phyloP scores from a whole-genome alignment of 2,888 invertebrate species.

The Meganola albula region DNA sequence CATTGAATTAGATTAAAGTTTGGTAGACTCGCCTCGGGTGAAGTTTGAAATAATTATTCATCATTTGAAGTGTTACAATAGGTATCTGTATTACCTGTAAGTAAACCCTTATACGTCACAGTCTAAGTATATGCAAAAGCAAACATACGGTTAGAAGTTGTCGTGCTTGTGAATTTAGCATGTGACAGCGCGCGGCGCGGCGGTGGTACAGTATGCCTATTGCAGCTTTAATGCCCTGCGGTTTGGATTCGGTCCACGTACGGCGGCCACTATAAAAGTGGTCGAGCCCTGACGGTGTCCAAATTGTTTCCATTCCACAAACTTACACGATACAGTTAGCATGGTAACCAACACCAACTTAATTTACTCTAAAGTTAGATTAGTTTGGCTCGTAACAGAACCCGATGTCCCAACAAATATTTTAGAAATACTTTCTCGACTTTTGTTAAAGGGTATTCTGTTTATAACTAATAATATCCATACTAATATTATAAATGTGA shows the following conservation, averaged over 20 bases:
- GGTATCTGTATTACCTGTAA: too few species aligned
- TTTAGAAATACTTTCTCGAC: too few species aligned
- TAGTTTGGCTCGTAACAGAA: slow-evolving; percentile 26
- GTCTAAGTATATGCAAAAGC: slow-evolving; percentile 4
- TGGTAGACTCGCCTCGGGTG: too few species aligned
- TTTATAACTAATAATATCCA: too few species aligned
- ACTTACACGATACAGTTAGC: slow-evolving; percentile 45
- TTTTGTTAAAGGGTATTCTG: too few species aligned
- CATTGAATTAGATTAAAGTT: too few species aligned
- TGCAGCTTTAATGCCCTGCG: slow-evolving; percentile 60
- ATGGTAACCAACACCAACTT: slow-evolving; percentile 36
- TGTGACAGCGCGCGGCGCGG: slow-evolving; percentile 36
- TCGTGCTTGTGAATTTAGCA: slow-evolving; percentile 43
- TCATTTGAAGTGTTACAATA: too few species aligned
- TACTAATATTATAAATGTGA: too few species aligned
- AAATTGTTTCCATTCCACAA: slow-evolving; percentile 64
- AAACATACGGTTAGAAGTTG: slow-evolving; percentile 29
- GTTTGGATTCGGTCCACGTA: slow-evolving; percentile 67
- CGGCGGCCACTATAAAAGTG: slow-evolving; percentile 59
- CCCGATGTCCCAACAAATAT: slow-evolving; percentile 9
- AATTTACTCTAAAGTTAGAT: slow-evolving; percentile 35
- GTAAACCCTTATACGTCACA: too few species aligned
- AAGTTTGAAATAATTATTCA: too few species aligned
- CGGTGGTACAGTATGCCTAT: slow-evolving; percentile 51
- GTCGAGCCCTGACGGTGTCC: slow-evolving; percentile 47